A percentile compares a stretch with the other conserved stretches of the same genome.
Conservation (phyloP, 2,888 invertebrate species). For the Oligia strigilis region DNA sequence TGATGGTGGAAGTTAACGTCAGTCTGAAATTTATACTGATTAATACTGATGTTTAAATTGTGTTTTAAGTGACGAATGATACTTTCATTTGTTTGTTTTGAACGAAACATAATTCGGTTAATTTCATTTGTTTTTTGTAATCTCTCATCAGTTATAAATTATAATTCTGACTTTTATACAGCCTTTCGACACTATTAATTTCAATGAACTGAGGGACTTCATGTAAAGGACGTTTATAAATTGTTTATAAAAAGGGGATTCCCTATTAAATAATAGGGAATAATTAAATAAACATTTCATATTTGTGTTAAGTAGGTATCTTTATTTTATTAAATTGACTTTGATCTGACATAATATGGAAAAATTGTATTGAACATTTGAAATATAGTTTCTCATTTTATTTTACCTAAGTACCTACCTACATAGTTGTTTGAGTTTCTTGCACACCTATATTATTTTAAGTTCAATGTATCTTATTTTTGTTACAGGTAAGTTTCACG, state of each 20-base stretch:
- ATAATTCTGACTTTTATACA: no score
- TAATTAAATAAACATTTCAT: neutral
- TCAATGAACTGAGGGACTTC: no score
- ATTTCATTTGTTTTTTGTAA: neutral
- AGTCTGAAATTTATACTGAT: constrained; percentile 22
- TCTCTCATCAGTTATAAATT: no score
- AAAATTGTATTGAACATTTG: neutral
- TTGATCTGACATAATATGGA: neutral
- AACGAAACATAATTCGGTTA: neutral
- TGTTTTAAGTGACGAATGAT: neutral
- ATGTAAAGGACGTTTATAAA: neutral
- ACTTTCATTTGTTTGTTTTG: constrained; percentile 11
- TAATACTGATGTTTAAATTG: constrained; percentile 25
- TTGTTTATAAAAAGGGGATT: neutral
- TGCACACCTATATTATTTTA: neutral
- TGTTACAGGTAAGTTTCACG: constrained; percentile 52
- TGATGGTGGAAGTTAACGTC: constrained; percentile 24
- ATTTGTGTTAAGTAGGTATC: neutral
- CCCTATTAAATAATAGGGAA: no score
- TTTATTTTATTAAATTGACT: neutral
- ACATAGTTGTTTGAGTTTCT: neutral
- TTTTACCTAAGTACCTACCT: neutral
- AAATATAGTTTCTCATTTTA: neutral
- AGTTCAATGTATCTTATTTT: constrained; percentile 21
- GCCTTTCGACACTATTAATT: no score